Evolutionary conservation across 2,797 vertebrate species (phyloP), one percentile per base, ranked within the genome.

Genomic region (Chelonia mydas): DNA sequence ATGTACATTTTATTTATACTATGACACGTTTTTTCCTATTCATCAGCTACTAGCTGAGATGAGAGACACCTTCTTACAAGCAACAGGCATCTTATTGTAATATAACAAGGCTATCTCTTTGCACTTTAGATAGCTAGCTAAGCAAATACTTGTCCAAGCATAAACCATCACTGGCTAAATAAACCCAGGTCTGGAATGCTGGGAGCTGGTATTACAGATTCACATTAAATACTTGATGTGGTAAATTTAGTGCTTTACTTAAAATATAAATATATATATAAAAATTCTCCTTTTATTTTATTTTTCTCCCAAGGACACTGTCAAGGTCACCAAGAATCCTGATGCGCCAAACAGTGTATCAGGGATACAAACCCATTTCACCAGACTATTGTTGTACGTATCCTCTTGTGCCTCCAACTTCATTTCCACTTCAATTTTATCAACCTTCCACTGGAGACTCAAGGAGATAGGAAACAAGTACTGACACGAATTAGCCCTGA

Each of bases 361-460:
- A 97, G 89, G 95, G 97, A 97, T 98, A 97, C 98, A 98, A 98
- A 98, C 97, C 97, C 98, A 96, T 96, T 98, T 98, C 97, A 97
- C 94, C 97, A 96, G 97, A 96, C 98, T 97, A 98, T 99, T 98
- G 98, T 99, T 98, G 98, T 98, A 94, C 94, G 96, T 98, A 98
- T 98, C 98, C 99, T 99, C 98, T 98, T 94, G 98, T 99, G 99
- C 99, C 98, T 99, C 99, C 98, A 98, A 99, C 99, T 99, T 99
- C 99, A 99, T 99, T 99, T 99, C 99, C 99, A 99, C 99, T 99
- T 99, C 99, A 99, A 99, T 99, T 99, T 99, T 99, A 99, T 99
- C 99, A 99, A 99, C 99, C 99, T 98, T 98, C 98, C 98, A 96
- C 98, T 99, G 98, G 97, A 98, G 98, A 99, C 97, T 98, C 98